Conservation (phyloP, 2,888 invertebrate species). For the Eupithecia dodoneata region DNA sequence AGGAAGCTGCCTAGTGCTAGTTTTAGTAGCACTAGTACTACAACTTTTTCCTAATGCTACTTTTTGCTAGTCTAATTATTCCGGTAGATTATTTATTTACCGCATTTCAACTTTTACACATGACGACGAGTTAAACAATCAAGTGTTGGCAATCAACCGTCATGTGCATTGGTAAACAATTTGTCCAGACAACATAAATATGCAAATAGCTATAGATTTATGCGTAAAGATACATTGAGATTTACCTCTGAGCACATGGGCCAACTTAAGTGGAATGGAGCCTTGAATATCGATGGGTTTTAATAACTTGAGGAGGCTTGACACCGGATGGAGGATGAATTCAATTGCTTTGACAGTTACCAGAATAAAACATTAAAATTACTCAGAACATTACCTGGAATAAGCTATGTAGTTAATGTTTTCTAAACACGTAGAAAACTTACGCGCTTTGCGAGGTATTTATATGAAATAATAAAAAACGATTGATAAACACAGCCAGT, state of each 20-base stretch:
- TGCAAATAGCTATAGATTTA: neutral
- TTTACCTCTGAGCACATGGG: neutral
- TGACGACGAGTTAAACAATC: neutral
- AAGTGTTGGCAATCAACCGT: neutral
- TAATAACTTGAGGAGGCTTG: neutral
- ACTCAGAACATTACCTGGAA: neutral
- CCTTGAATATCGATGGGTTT: neutral
- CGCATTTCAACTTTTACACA: neutral
- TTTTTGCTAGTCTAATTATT: too few relatives aligned
- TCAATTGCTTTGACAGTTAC: neutral
- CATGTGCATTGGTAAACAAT: neutral
- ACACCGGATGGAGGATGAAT: neutral
- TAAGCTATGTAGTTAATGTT: neutral
- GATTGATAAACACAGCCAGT: neutral
- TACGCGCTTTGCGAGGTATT: neutral
- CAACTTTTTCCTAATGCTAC: too few relatives aligned
- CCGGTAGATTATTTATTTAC: neutral
- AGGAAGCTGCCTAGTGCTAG: too few relatives aligned
- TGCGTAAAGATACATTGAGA: neutral
- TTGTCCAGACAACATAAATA: neutral
- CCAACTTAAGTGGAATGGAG: neutral
- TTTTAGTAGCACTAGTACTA: too few relatives aligned
- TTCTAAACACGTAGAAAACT: neutral
- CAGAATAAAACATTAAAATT: neutral
- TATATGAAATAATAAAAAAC: neutral